These are phyloP conservation scores for Siphlonurus alternatus DNA, from an alignment of 2,888 invertebrate genomes.

Conservation along the genomic window DNA sequence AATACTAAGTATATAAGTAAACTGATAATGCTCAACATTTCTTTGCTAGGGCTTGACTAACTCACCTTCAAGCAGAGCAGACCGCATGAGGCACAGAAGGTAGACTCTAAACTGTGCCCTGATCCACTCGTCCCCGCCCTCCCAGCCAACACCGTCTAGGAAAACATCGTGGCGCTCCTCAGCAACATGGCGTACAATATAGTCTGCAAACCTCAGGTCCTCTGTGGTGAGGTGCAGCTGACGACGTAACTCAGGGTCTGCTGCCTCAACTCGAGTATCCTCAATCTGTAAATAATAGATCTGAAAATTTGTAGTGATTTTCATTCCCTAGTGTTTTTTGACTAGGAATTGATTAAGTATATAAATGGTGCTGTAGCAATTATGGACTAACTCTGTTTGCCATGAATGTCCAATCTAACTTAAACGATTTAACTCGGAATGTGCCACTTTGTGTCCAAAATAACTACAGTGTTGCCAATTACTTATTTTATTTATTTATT, in stretches of 20 bases:
- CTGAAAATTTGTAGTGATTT: neutral
- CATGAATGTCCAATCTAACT: too few species aligned
- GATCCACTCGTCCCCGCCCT: conserved; percentile 95
- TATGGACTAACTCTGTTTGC: too few species aligned
- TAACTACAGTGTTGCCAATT: too few species aligned
- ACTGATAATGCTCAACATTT: too few species aligned
- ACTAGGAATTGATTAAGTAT: too few species aligned
- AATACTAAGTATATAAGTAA: too few species aligned
- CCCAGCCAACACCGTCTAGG: conserved; percentile 59
- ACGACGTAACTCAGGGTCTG: conserved; percentile 60
- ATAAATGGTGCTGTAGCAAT: too few species aligned
- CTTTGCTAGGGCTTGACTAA: too few species aligned
- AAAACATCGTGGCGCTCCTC: conserved; percentile 49
- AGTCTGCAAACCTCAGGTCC: conserved; percentile 90
- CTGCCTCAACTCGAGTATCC: conserved; percentile 15
- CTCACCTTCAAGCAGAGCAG: conserved; percentile 59
- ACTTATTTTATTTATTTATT: too few species aligned
- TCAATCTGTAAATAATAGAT: neutral
- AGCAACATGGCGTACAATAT: conserved; percentile 58
- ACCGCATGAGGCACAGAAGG: conserved; percentile 61
- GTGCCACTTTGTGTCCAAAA: too few species aligned
- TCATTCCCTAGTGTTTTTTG: too few species aligned
- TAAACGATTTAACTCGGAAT: too few species aligned
- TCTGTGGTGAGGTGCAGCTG: conserved; percentile 83
- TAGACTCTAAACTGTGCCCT: conserved; percentile 85